Conservation (phyloP, 1,140 invertebrate species). For the Campoletis sonorensis region DNA sequence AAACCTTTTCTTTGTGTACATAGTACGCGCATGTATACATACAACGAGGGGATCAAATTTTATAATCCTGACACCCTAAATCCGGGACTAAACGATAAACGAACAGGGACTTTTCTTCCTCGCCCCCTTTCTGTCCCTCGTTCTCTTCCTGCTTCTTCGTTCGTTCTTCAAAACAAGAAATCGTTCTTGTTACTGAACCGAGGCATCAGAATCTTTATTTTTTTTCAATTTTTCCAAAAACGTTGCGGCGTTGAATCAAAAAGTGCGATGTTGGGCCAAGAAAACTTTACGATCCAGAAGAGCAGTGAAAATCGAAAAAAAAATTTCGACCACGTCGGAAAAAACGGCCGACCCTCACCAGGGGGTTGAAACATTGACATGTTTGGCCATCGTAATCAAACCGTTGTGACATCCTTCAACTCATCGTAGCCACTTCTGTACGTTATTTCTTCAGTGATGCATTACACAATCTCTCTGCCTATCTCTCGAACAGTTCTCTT, state of each 20-base stretch:
- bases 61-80: conserved; percentile 45
- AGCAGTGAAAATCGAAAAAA: not conserved
- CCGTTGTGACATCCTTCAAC: conserved; percentile 46
- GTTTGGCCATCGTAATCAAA: conserved; percentile 64
- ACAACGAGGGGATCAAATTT: conserved; percentile 47
- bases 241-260: too few species aligned
- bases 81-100: conserved; percentile 42
- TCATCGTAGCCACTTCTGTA: not conserved
- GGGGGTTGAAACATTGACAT: conserved; percentile 55
- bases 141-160: not conserved
- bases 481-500: not conserved
- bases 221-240: too few species aligned
- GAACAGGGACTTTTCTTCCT: conserved; percentile 34
- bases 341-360: conserved; percentile 19
- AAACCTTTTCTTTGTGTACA: conserved; percentile 19
- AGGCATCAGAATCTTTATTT: too few species aligned
- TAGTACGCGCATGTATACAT: conserved; percentile 17
- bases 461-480: conserved; percentile 11
- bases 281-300: not conserved
- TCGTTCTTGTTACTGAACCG: too few species aligned
- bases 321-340: not conserved
- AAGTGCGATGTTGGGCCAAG: not conserved
- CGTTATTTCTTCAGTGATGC: not conserved
- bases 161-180: not conserved
- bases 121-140: not conserved